These are phyloP conservation scores for Acrossocheilus wenchowensis DNA, from an alignment of 2,797 vertebrate species.

Conservation along the genomic window DNA sequence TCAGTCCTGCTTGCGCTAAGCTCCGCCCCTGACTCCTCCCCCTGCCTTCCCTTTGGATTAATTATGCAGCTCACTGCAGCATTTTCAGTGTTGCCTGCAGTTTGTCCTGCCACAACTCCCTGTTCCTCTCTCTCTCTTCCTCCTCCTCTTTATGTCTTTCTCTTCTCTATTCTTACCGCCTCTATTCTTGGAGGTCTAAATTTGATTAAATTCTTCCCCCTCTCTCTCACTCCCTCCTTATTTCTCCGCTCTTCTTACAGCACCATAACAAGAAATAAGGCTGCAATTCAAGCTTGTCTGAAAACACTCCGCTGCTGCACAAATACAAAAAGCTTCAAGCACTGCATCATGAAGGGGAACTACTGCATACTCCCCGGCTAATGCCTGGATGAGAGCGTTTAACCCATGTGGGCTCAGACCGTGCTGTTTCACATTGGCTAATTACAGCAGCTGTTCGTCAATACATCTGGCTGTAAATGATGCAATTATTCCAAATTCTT, in stretches of 20 bases:
- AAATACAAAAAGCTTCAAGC: conserved; percentile 10
- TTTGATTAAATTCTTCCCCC: conserved; percentile 26
- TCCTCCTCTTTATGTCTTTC: not conserved
- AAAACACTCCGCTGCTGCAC: conserved; percentile 18
- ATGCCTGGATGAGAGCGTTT: conserved; percentile 18
- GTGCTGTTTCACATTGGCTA: not conserved
- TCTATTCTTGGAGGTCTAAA: conserved; percentile 49
- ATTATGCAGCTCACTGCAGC: conserved; percentile 87
- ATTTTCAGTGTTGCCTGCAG: conserved; percentile 66
- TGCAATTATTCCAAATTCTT: not conserved
- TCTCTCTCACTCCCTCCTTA: conserved; percentile 17
- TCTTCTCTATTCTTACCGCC: conserved; percentile 34
- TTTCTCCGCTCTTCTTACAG: conserved; percentile 28
- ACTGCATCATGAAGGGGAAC: conserved; percentile 3
- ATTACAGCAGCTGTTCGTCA: not conserved
- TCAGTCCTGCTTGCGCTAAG: conserved; percentile 53
- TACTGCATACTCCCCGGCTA: not conserved
- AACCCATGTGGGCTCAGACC: not conserved
- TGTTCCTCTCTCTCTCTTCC: conserved; percentile 19
- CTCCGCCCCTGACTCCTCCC: conserved; percentile 71
- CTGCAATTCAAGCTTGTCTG: conserved; percentile 17
- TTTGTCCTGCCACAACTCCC: conserved; percentile 33
- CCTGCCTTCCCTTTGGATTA: conserved; percentile 74
- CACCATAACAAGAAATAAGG: conserved; percentile 30
- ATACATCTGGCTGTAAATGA: conserved; percentile 6